A percentile compares a stretch with the other conserved stretches of the same genome.
phyloP scores from a whole-genome alignment of 2,888 invertebrate species.

The Linyphia triangularis region DNA sequence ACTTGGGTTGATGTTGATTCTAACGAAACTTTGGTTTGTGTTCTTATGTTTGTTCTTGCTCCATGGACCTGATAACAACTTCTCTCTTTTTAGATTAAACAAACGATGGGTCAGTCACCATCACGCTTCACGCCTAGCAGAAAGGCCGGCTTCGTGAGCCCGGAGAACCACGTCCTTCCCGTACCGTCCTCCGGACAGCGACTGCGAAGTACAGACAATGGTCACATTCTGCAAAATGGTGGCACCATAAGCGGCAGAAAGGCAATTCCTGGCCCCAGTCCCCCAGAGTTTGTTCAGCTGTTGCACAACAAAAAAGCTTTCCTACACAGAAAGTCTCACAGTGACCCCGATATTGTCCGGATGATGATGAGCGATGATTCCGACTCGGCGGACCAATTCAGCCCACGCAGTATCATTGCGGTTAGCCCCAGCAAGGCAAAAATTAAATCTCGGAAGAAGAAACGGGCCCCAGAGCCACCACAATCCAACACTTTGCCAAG shows the following conservation, averaged over 20 bases:
- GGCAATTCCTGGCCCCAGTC: not conserved
- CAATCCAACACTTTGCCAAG: conserved; percentile 77
- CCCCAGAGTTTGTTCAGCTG: conserved; percentile 43
- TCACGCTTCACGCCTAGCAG: too few species aligned
- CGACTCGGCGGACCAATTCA: conserved; percentile 18
- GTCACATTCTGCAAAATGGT: conserved; percentile 89
- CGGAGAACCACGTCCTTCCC: conserved; percentile 71
- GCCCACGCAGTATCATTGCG: conserved; percentile 76
- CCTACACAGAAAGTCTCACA: conserved; percentile 70
- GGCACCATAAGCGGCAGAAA: conserved; percentile 87
- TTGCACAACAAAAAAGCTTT: conserved; percentile 43
- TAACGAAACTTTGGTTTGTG: too few species aligned
- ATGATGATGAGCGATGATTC: conserved; percentile 74
- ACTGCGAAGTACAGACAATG: conserved; percentile 89
- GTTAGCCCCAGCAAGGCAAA: conserved; percentile 82
- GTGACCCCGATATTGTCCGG: conserved; percentile 71
- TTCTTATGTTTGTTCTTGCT: too few species aligned
- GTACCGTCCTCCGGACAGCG: conserved; percentile 57
- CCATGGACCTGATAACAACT: too few species aligned
- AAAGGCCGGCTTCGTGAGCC: conserved; percentile 48
- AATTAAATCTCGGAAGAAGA: conserved; percentile 85
- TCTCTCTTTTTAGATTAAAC: too few species aligned
- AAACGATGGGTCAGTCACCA: too few species aligned
- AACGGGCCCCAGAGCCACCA: conserved; percentile 87
- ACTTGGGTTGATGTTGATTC: too few species aligned